Percentiles rank a stretch among this genome's conserved stretches.
These are phyloP conservation scores for Eudemis profundana DNA, from an alignment of 2,888 invertebrate genomes.

Conservation along the genomic window DNA sequence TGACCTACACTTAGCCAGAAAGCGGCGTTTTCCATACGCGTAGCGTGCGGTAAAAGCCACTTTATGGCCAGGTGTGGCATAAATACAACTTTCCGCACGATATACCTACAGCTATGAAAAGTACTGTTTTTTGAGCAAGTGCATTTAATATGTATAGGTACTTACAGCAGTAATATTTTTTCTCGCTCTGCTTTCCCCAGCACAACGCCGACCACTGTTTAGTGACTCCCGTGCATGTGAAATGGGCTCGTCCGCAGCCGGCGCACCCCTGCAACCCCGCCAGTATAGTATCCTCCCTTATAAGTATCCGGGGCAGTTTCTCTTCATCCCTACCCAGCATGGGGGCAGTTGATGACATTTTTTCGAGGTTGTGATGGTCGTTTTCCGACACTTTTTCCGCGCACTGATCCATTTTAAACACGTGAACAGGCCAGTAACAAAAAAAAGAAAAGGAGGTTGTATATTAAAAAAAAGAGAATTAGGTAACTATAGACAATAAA, in stretches of 20 bases:
- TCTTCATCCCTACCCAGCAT: conserved; percentile 60
- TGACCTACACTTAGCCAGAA: too few species aligned
- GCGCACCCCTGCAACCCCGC: conserved; percentile 71
- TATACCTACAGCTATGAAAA: too few species aligned
- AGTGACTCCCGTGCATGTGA: conserved; percentile 71
- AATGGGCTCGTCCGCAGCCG: conserved; percentile 70
- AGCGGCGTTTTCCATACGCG: too few species aligned
- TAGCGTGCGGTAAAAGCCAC: too few species aligned
- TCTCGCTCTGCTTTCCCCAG: conserved; percentile 74
- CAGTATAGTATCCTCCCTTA: conserved; percentile 76
- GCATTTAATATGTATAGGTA: too few species aligned
- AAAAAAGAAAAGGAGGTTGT: too few species aligned
- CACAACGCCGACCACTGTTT: conserved; percentile 76
- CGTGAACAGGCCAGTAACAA: too few species aligned
- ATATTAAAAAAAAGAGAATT: too few species aligned
- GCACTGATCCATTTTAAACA: not conserved
- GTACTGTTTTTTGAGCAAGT: too few species aligned
- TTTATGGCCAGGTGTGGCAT: too few species aligned
- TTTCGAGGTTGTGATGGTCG: conserved; percentile 51
- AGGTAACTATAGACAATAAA: too few species aligned
- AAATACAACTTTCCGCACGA: too few species aligned
- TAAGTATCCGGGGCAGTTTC: conserved; percentile 54
- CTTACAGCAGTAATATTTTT: conserved; percentile 76
- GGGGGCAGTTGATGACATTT: conserved; percentile 53
- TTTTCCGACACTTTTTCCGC: conserved; percentile 36